Conservation (phyloP, 2,888 invertebrate species). For the Eustalomyia histrio region DNA sequence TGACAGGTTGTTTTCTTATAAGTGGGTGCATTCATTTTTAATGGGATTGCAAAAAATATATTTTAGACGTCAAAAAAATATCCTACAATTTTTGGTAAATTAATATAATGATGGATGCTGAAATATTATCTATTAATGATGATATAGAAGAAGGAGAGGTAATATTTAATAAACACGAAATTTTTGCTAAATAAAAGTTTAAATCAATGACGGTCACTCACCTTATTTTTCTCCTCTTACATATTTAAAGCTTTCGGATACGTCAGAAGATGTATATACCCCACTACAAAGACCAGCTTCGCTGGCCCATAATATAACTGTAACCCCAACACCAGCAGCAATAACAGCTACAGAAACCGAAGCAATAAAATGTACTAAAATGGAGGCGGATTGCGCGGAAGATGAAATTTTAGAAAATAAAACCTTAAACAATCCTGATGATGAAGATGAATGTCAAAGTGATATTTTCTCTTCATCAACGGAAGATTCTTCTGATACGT, state of each 20-base stretch:
- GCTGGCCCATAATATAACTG: constrained; percentile 52
- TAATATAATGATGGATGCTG: constrained; percentile 81
- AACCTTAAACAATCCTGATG: constrained; percentile 65
- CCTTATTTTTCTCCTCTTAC: constrained; percentile 17
- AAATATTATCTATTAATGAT: constrained; percentile 82
- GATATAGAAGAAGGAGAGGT: constrained; percentile 86
- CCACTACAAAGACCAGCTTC: constrained; percentile 75
- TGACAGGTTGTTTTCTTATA: constrained; percentile 35
- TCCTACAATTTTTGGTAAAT: neutral
- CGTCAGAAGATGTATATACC: constrained; percentile 77
- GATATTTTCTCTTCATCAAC: constrained; percentile 71
- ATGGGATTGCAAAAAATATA: constrained; percentile 59
- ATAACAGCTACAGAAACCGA: neutral
- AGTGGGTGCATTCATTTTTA: constrained; percentile 47
- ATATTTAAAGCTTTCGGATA: constrained; percentile 73
- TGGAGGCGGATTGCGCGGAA: constrained; percentile 50
- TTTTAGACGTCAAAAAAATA: constrained; percentile 17
- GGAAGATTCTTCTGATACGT: constrained; percentile 75
- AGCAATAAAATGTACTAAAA: constrained; percentile 45
- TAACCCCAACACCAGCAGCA: constrained; percentile 21
- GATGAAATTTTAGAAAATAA: neutral
- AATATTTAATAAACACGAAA: constrained; percentile 70
- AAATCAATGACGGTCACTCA: constrained; percentile 26
- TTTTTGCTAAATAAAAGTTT: neutral
- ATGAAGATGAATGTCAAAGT: constrained; percentile 72